These are phyloP conservation scores for Dryoscopus gambensis DNA, from an alignment of 2,113 vertebrate genomes.

Conservation along the genomic window DNA sequence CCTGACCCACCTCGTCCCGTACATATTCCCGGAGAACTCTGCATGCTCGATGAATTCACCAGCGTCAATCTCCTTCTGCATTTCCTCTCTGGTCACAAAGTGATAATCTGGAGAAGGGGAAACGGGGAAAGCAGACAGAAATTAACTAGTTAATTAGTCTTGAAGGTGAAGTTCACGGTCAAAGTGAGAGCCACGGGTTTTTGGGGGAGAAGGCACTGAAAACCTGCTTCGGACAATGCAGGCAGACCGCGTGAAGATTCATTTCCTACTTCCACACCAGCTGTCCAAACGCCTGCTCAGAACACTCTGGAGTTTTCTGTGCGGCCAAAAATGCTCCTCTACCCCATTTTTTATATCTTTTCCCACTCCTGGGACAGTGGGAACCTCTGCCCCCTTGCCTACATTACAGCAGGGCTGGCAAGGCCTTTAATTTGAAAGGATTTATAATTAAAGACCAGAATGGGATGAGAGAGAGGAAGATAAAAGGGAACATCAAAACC, in stretches of 20 bases:
- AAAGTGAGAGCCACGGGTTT: neutral
- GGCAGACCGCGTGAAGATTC: neutral
- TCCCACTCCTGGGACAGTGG: neutral
- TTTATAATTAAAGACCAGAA: neutral
- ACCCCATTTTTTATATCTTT: neutral
- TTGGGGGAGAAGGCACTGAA: neutral
- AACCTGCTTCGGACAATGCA: neutral
- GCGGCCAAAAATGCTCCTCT: neutral
- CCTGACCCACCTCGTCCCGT: conserved; percentile 86
- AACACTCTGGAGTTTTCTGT: neutral
- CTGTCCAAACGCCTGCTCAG: neutral
- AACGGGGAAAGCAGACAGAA: neutral
- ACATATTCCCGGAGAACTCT: conserved; percentile 92
- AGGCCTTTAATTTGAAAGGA: neutral
- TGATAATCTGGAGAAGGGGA: conserved; percentile 84
- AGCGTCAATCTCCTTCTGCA: conserved; percentile 80
- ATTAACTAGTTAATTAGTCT: neutral
- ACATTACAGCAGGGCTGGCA: neutral
- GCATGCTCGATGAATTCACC: conserved; percentile 91
- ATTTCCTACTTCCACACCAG: no score
- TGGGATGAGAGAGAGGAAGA: neutral
- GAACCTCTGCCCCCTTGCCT: neutral
- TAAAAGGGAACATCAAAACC: neutral
- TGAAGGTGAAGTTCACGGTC: neutral
- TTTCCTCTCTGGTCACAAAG: conserved; percentile 86